These are phyloP conservation scores for Leptopilina myrica DNA, from an alignment of 2,888 invertebrate genomes.

Conservation along the genomic window DNA sequence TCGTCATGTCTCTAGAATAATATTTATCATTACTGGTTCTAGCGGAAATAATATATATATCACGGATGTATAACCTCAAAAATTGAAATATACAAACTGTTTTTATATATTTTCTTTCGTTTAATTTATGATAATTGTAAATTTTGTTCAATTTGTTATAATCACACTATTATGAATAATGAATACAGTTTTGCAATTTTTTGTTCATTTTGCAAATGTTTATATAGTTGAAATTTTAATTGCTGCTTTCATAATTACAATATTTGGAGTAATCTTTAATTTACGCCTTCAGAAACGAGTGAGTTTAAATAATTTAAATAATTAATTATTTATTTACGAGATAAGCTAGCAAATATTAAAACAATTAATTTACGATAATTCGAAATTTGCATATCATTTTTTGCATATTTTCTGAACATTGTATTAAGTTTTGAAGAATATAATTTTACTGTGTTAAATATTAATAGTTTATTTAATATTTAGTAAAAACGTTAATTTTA, in stretches of 20 bases:
- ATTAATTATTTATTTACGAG: neutral
- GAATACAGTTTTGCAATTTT: conserved; percentile 5
- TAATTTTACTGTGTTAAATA: too few species aligned
- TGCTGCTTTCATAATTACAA: neutral
- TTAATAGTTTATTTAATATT: too few species aligned
- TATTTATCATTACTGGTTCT: neutral
- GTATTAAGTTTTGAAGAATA: neutral
- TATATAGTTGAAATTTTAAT: conserved; percentile 23
- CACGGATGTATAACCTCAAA: conserved; percentile 11
- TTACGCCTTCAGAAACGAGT: neutral
- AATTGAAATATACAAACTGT: conserved; percentile 8
- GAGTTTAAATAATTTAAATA: neutral
- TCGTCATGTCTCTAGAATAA: neutral
- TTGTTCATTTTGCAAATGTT: conserved; percentile 25
- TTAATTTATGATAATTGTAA: neutral
- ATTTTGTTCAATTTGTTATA: neutral
- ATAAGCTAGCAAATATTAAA: neutral
- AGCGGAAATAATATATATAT: neutral
- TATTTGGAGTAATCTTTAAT: neutral
- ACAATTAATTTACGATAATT: neutral
- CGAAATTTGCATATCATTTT: neutral
- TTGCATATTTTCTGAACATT: neutral
- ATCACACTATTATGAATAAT: conserved; percentile 1
- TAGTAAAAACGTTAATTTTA: too few species aligned
- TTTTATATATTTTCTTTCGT: neutral